Conservation (phyloP, 35 echinoderm and acorn worm species). For the Patiria miniata region DNA sequence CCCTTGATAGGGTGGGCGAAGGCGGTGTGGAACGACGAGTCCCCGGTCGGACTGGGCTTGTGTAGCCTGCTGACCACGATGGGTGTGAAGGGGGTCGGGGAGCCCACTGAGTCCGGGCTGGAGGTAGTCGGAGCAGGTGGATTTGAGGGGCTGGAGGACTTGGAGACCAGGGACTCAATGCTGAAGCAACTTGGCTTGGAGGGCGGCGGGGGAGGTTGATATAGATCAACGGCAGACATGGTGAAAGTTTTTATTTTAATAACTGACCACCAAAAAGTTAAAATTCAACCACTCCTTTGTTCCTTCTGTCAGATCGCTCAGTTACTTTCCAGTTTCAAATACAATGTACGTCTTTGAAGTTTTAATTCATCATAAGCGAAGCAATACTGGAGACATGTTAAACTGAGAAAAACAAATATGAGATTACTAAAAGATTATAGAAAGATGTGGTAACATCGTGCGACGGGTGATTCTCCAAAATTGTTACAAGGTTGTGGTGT, state of each 20-base stretch:
- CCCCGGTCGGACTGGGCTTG: constrained; percentile 50
- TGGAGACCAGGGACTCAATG: constrained; percentile 67
- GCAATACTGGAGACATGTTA: background rate
- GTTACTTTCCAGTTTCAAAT: background rate
- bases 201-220: constrained; percentile 46
- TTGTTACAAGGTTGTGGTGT: too few species aligned
- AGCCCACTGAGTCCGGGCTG: constrained; percentile 36
- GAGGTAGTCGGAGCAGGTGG: constrained; percentile 51
- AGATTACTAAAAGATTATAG: too few species aligned
- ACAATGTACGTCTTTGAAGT: too few species aligned
- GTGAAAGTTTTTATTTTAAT: background rate
- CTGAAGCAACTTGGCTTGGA: constrained; percentile 66
- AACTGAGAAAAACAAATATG: background rate
- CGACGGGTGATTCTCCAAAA: too few species aligned
- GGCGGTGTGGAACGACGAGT: constrained; percentile 21
- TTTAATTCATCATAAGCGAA: background rate
- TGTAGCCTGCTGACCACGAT: constrained; percentile 40
- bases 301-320: background rate
- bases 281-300: background rate
- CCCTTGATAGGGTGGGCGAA: constrained; percentile 39
- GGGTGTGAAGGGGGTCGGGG: constrained; percentile 47
- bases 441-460: too few species aligned
- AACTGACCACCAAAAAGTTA: background rate
- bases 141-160: constrained; percentile 33
- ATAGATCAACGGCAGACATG: constrained; percentile 69